Evolutionary conservation across 1,140 invertebrate genomes (phyloP).

Genomic region (Drosophila nasuta): DNA sequence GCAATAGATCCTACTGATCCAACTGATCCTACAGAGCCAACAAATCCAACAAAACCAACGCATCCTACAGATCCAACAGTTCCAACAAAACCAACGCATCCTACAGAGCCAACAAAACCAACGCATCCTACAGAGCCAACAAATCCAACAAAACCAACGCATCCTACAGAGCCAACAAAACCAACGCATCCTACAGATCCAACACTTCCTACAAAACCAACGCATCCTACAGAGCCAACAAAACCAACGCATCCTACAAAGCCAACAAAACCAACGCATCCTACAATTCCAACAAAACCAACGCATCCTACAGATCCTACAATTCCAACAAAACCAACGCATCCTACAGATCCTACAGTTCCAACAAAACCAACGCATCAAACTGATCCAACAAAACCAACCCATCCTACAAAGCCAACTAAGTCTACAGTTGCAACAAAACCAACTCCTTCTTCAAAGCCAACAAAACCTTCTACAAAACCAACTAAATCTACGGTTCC

Average conservation of each 20-base stretch:
- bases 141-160: background rate
- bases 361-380: background rate
- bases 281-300: background rate
- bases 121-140: slow-evolving; percentile 5
- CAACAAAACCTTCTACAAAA: background rate
- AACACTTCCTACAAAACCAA: background rate
- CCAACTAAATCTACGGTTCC: background rate
- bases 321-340: background rate
- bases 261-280: background rate
- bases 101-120: background rate
- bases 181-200: background rate
- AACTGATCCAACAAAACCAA: background rate
- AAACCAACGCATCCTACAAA: background rate
- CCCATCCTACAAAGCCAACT: background rate
- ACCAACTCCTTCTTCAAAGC: background rate
- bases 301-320: slow-evolving; percentile 10
- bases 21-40: slow-evolving; percentile 11
- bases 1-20: background rate
- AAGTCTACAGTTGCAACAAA: background rate
- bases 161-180: background rate
- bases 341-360: background rate
- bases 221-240: slow-evolving; percentile 1
- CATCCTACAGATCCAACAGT: background rate
- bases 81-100: background rate
- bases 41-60: background rate